These are phyloP conservation scores for Myotis daubentonii DNA, from an alignment of 2,797 vertebrate genomes.

Conservation along the genomic window DNA sequence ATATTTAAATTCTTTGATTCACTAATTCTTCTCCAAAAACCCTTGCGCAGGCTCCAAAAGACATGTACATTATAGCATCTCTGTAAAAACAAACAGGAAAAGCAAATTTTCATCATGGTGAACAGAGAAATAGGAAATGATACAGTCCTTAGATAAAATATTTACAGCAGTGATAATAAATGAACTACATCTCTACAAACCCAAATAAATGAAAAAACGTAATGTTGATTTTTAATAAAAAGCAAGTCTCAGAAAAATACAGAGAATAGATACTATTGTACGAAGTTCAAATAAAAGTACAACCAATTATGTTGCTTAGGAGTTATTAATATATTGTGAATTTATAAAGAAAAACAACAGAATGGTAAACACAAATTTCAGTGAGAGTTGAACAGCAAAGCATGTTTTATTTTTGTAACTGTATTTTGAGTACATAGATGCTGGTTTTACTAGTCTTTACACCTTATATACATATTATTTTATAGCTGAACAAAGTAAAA, in stretches of 20 bases:
- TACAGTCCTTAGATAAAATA: background rate
- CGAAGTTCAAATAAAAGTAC: background rate
- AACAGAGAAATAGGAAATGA: background rate
- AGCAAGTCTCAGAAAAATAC: background rate
- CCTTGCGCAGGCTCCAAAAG: background rate
- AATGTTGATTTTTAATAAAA: slow-evolving; percentile 14
- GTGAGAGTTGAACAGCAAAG: background rate
- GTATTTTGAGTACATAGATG: background rate
- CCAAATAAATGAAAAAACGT: background rate
- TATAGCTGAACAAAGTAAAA: background rate
- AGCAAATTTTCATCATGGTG: background rate
- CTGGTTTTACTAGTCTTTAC: background rate
- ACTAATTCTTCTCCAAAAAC: background rate
- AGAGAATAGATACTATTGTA: background rate
- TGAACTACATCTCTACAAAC: background rate
- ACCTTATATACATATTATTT: background rate
- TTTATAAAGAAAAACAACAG: slow-evolving; percentile 18
- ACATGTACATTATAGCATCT: background rate
- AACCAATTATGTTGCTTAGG: background rate
- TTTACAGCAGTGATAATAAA: background rate
- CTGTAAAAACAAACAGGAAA: background rate
- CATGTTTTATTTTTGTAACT: background rate
- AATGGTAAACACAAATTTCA: background rate
- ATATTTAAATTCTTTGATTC: background rate
- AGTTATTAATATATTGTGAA: background rate